phyloP scores from a whole-genome alignment of 1,140 invertebrate species.

The Plodia interpunctella region DNA sequence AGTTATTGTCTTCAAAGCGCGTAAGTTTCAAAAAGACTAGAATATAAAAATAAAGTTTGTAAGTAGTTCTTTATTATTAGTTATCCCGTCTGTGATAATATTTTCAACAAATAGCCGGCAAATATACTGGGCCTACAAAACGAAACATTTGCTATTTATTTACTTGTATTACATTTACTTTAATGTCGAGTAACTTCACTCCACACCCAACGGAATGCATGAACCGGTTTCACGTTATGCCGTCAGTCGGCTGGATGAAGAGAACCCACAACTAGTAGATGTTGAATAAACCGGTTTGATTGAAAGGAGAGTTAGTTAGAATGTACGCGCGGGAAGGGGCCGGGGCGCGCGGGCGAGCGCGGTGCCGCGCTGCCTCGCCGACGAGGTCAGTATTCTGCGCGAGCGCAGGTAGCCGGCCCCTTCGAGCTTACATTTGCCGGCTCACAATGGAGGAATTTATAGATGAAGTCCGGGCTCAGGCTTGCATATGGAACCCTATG shows the following conservation, averaged over 20 bases:
- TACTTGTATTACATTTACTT: too few relatives aligned
- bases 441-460: conserved; percentile 60
- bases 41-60: too few relatives aligned
- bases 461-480: conserved; percentile 49
- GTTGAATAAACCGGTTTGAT: conserved; percentile 33
- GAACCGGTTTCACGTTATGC: background rate
- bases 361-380: conserved; percentile 32
- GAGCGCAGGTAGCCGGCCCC: conserved; percentile 10
- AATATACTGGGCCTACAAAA: too few relatives aligned
- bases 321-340: conserved; percentile 36
- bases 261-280: conserved; percentile 6
- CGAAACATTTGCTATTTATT: too few relatives aligned
- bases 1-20: too few relatives aligned
- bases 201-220: background rate
- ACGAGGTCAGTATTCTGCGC: background rate
- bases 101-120: too few relatives aligned
- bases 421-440: background rate
- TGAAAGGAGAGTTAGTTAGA: conserved; percentile 18
- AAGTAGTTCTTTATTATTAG: too few relatives aligned
- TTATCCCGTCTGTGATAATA: too few relatives aligned
- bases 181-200: too few relatives aligned
- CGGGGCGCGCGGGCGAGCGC: conserved; percentile 21
- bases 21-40: too few relatives aligned
- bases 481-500: conserved; percentile 62
- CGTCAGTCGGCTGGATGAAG: conserved; percentile 8